These are phyloP conservation scores for Drosophila micromelanica DNA, from an alignment of 1,140 invertebrate species.

Conservation along the genomic window DNA sequence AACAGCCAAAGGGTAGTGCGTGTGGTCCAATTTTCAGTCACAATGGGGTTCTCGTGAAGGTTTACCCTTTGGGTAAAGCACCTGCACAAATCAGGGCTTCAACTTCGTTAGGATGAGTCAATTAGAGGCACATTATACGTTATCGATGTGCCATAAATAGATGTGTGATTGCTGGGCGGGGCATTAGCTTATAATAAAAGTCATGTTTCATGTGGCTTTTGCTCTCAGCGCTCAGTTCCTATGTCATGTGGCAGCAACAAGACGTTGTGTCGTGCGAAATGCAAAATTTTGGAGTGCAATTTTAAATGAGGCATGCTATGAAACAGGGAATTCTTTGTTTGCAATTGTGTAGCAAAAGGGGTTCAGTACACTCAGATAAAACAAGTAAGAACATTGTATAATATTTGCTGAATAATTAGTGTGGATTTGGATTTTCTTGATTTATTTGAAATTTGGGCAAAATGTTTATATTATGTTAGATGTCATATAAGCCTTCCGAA, in stretches of 20 bases:
- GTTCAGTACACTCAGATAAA: slow-evolving; percentile 18
- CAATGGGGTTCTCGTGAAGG: background rate
- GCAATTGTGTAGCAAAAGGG: slow-evolving; percentile 8
- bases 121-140: slow-evolving; percentile 28
- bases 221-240: background rate
- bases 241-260: slow-evolving; percentile 7
- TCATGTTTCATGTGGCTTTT: slow-evolving; percentile 2
- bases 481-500: too few relatives aligned
- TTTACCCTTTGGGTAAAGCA: slow-evolving; percentile 3
- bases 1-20: slow-evolving; percentile 16
- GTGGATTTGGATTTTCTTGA: too few relatives aligned
- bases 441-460: too few relatives aligned
- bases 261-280: slow-evolving; percentile 29
- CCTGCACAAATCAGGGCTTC: slow-evolving; percentile 24
- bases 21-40: slow-evolving; percentile 40
- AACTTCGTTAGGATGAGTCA: slow-evolving; percentile 37
- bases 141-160: slow-evolving; percentile 22
- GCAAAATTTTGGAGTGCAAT: slow-evolving; percentile 8
- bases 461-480: too few relatives aligned
- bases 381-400: background rate
- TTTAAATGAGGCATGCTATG: slow-evolving; percentile 27
- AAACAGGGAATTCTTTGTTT: slow-evolving; percentile 36
- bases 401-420: too few relatives aligned
- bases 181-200: slow-evolving; percentile 4
- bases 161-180: background rate